Conservation (phyloP, 2,888 invertebrate genomes). For the Lasioglossum figueresi region DNA sequence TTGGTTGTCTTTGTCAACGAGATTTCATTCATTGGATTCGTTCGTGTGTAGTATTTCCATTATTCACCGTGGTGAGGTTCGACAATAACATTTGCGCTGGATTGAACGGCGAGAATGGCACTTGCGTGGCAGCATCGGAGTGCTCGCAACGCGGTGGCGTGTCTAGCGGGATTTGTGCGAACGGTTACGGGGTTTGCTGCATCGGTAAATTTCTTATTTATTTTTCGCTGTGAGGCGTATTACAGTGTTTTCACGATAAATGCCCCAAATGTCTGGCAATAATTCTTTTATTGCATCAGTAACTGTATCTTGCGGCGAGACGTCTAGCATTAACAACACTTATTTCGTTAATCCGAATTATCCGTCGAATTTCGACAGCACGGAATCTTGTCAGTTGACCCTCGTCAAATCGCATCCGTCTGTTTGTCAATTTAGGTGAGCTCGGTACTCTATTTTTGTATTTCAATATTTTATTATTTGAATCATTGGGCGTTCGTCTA, state of each 20-base stretch:
- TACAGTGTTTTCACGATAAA: background rate
- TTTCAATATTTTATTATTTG: background rate
- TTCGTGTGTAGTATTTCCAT: constrained; percentile 87
- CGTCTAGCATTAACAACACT: constrained; percentile 92
- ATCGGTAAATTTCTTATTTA: constrained; percentile 85
- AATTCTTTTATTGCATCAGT: constrained; percentile 85
- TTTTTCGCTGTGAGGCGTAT: background rate
- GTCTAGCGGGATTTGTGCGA: constrained; percentile 92
- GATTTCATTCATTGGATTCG: background rate
- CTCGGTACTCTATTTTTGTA: background rate
- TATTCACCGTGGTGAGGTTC: constrained; percentile 92
- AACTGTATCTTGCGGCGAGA: constrained; percentile 91
- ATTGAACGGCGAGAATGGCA: constrained; percentile 92
- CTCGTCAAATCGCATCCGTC: constrained; percentile 91
- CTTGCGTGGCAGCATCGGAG: constrained; percentile 90
- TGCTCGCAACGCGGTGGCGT: constrained; percentile 90
- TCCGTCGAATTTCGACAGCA: constrained; percentile 90
- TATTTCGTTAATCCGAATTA: constrained; percentile 94
- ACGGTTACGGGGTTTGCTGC: constrained; percentile 91
- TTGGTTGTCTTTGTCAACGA: background rate
- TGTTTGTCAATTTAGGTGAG: constrained; percentile 92
- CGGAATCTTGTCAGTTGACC: constrained; percentile 93
- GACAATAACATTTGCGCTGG: constrained; percentile 91
- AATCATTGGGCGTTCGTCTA: background rate
- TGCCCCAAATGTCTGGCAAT: background rate